Evolutionary conservation across 1,140 invertebrate genomes (phyloP).

Genomic region (Hesperophylax magnus): DNA sequence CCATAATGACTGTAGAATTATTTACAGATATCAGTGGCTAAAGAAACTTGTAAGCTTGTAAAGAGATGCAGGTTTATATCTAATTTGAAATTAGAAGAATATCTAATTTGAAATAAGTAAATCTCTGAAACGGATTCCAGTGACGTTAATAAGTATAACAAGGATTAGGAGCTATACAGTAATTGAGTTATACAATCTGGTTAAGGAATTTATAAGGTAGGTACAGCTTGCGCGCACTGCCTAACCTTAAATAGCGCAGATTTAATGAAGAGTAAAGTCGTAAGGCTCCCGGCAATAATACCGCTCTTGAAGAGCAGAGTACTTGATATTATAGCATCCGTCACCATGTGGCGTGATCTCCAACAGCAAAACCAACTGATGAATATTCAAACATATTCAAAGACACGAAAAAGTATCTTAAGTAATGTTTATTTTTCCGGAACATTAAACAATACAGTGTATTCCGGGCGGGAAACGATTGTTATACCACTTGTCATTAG

Average conservation of each 20-base stretch:
- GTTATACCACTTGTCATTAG: conserved; percentile 15
- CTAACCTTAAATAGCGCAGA: conserved; percentile 3
- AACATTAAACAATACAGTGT: conserved; percentile 27
- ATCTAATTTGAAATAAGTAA: no score
- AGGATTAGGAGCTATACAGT: no score
- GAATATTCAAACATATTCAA: conserved; percentile 30
- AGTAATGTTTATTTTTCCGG: conserved; percentile 32
- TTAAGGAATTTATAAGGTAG: no score
- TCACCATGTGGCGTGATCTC: conserved; percentile 20
- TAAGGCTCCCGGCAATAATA: not conserved
- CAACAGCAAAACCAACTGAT: not conserved
- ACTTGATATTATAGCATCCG: conserved; percentile 25
- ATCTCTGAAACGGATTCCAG: no score
- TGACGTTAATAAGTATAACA: no score
- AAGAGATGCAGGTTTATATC: no score
- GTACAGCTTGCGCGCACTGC: not conserved
- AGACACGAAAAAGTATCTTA: not conserved
- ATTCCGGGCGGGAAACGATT: conserved; percentile 5
- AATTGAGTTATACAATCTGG: no score
- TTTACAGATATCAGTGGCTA: no score
- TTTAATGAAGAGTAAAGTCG: conserved; percentile 5
- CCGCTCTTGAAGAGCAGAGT: not conserved
- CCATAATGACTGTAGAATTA: no score
- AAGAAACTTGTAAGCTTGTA: no score
- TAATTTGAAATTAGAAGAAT: no score